These are phyloP conservation scores for Pogonophryne albipinna DNA, from an alignment of 2,797 vertebrate species.

Conservation along the genomic window DNA sequence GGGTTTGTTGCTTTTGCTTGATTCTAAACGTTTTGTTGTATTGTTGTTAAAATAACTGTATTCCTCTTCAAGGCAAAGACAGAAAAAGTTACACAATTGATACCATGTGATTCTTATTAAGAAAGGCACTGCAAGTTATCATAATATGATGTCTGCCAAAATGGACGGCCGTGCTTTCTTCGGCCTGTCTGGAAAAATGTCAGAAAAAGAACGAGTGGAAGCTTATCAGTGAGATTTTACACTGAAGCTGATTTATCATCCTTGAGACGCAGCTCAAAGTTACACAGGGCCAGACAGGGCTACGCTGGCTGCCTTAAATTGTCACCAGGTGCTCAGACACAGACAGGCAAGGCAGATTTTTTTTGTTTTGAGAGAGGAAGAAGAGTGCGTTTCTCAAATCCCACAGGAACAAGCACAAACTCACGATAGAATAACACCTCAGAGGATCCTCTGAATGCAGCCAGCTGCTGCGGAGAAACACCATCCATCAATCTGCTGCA, in stretches of 20 bases:
- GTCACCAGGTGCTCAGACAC: constrained; percentile 52
- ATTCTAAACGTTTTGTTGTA: constrained; percentile 12
- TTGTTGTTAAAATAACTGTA: constrained; percentile 8
- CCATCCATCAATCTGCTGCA: constrained; percentile 33
- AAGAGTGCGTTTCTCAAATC: constrained; percentile 24
- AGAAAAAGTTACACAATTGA: constrained; percentile 14
- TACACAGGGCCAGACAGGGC: constrained; percentile 40
- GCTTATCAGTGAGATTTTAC: constrained; percentile 41
- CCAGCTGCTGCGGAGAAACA: constrained; percentile 40
- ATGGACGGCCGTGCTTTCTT: constrained; percentile 27
- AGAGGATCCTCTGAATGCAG: constrained; percentile 31
- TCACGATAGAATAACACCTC: constrained; percentile 27
- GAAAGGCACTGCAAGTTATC: constrained; percentile 28
- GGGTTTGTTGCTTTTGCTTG: background rate
- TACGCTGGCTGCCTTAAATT: constrained; percentile 46
- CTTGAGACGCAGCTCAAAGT: constrained; percentile 37
- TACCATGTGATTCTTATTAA: constrained; percentile 65
- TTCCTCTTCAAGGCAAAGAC: background rate
- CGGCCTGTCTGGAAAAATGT: constrained; percentile 49
- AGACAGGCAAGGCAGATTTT: background rate
- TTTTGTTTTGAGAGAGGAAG: constrained; percentile 29
- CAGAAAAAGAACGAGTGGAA: constrained; percentile 48
- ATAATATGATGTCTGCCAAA: constrained; percentile 48
- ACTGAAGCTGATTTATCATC: constrained; percentile 62
- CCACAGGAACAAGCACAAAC: constrained; percentile 22